A percentile compares a stretch with the other conserved stretches of the same genome.
phyloP scores from a whole-genome alignment of 2,113 vertebrate species.

The Syngnathoides biaculeatus region DNA sequence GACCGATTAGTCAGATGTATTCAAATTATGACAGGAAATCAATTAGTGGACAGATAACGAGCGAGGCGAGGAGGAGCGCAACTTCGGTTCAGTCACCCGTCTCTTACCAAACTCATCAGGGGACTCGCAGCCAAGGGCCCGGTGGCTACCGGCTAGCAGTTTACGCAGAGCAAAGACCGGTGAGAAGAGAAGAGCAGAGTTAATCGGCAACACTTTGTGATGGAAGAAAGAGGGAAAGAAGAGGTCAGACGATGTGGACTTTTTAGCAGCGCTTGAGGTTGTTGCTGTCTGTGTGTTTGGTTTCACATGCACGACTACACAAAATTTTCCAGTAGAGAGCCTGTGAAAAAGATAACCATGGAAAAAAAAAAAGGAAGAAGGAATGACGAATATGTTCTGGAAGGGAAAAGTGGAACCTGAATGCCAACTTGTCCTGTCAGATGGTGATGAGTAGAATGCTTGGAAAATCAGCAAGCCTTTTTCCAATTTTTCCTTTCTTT shows the following conservation, averaged over 20 bases:
- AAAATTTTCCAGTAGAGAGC: neutral
- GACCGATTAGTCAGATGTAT: constrained; percentile 27
- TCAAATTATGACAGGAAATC: constrained; percentile 35
- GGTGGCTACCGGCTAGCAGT: constrained; percentile 74
- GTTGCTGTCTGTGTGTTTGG: neutral
- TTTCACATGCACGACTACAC: neutral
- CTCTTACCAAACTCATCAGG: constrained; percentile 75
- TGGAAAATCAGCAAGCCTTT: neutral
- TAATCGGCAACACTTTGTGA: constrained; percentile 37
- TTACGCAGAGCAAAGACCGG: constrained; percentile 64
- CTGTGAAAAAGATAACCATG: neutral
- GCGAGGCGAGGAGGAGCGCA: constrained; percentile 19
- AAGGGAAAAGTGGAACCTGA: neutral
- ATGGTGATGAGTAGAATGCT: neutral
- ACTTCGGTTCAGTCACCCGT: constrained; percentile 36
- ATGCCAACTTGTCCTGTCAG: neutral
- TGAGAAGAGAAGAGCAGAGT: constrained; percentile 69
- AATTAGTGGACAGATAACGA: constrained; percentile 42
- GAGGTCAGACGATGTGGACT: constrained; percentile 11
- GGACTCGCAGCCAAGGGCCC: constrained; percentile 71
- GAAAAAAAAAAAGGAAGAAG: neutral
- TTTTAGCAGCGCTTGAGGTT: neutral
- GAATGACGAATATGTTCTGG: neutral
- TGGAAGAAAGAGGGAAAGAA: constrained; percentile 27
- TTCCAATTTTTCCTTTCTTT: neutral